These are phyloP conservation scores for Podotricha telesiphe DNA, from an alignment of 2,888 invertebrate genomes.

Conservation along the genomic window DNA sequence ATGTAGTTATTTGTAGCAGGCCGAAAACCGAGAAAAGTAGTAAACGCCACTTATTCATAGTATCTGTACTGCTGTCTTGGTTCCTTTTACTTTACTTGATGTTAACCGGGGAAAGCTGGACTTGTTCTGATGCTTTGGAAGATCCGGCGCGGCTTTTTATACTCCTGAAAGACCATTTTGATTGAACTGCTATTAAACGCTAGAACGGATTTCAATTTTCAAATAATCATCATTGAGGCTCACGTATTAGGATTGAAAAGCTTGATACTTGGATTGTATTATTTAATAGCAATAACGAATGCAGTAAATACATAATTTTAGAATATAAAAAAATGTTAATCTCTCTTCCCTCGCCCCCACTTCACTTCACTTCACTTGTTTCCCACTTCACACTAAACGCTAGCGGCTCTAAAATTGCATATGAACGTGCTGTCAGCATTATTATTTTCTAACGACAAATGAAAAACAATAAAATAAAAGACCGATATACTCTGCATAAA, in stretches of 20 bases:
- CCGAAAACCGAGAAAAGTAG: constrained; percentile 72
- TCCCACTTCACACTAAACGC: no score
- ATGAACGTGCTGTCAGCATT: no score
- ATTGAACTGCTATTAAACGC: constrained; percentile 73
- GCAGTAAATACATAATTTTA: not conserved
- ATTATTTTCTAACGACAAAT: no score
- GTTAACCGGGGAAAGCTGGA: constrained; percentile 59
- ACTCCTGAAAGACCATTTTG: constrained; percentile 53
- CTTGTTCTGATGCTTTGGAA: constrained; percentile 63
- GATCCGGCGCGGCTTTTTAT: constrained; percentile 60
- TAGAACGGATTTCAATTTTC: constrained; percentile 78
- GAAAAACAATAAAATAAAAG: no score
- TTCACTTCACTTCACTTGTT: no score
- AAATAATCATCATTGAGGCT: constrained; percentile 42
- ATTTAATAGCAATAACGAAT: not conserved
- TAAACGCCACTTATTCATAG: constrained; percentile 81
- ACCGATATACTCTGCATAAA: no score
- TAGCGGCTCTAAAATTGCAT: no score
- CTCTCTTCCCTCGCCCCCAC: no score
- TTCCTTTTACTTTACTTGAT: constrained; percentile 52
- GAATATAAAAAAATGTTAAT: no score
- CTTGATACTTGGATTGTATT: constrained; percentile 30
- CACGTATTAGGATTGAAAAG: constrained; percentile 7
- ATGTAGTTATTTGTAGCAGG: constrained; percentile 67
- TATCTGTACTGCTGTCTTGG: constrained; percentile 57